Evolutionary conservation across 2,797 vertebrate genomes (phyloP).

Genomic region (Clarias laeviceps): DNA sequence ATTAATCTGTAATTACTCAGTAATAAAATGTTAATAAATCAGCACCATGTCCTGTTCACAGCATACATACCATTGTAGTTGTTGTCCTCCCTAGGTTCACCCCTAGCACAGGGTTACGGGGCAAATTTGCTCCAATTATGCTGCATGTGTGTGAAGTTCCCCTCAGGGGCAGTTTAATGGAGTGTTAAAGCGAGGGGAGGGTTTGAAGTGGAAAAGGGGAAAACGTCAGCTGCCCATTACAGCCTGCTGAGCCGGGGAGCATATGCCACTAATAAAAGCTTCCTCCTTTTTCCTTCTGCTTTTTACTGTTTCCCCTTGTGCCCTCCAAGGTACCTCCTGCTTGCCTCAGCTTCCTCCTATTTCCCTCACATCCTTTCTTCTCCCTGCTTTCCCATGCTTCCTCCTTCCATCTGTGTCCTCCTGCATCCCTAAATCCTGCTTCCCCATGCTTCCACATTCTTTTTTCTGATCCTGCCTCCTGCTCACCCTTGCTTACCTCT

Average conservation of each 20-base stretch:
- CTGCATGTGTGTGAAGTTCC: slow-evolving; percentile 61
- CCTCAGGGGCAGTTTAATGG: slow-evolving; percentile 72
- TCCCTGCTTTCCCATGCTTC: neutral
- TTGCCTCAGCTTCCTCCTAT: neutral
- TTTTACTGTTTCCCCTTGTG: neutral
- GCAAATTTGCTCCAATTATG: slow-evolving; percentile 54
- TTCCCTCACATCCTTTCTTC: neutral
- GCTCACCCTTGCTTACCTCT: neutral
- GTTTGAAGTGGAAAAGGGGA: slow-evolving; percentile 59
- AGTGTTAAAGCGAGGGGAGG: slow-evolving; percentile 69
- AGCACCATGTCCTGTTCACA: slow-evolving; percentile 6
- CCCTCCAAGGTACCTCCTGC: neutral
- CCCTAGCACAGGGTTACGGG: slow-evolving; percentile 43
- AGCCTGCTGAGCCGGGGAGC: slow-evolving; percentile 73
- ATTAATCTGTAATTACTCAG: slow-evolving; percentile 21
- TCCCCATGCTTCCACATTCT: neutral
- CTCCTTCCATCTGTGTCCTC: neutral
- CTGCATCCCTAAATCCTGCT: neutral
- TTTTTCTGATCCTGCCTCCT: no score
- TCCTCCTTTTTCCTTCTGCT: slow-evolving; percentile 52
- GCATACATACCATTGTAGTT: slow-evolving; percentile 14
- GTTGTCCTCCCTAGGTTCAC: slow-evolving; percentile 2
- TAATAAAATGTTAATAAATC: slow-evolving; percentile 32
- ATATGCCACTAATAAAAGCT: slow-evolving; percentile 60
- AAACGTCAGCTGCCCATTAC: slow-evolving; percentile 72